Conservation (phyloP, 2,113 vertebrate species). For the Chinchilla lanigera region DNA sequence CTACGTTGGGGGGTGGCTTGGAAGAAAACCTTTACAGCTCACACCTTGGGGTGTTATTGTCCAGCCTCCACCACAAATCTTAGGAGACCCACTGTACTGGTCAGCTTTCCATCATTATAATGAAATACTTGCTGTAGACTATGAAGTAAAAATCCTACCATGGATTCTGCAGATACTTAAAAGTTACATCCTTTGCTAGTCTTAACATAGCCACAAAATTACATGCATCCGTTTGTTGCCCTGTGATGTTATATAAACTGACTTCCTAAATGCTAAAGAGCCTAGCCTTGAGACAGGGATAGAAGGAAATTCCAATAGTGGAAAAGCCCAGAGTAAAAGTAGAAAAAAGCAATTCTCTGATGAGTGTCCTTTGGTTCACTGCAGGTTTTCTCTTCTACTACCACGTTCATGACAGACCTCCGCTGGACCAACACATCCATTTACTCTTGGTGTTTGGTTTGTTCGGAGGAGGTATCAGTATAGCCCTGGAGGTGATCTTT, state of each 20-base stretch:
- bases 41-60: accelerated
- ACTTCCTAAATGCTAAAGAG: background rate
- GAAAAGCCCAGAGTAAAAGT: too few relatives aligned
- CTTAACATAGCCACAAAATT: background rate
- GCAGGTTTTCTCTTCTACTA: constrained; percentile 95
- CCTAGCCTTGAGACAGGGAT: background rate
- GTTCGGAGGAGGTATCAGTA: constrained; percentile 85
- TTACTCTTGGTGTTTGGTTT: constrained; percentile 90
- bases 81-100: background rate
- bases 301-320: background rate
- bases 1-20: background rate
- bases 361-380: accelerated
- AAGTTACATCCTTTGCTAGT: background rate
- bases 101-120: background rate
- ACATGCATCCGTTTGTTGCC: background rate
- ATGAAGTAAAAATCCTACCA: background rate
- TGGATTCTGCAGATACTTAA: background rate
- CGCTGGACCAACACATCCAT: constrained; percentile 94
- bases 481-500: constrained; percentile 91
- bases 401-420: constrained; percentile 90
- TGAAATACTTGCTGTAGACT: background rate
- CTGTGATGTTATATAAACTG: background rate
- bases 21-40: background rate
- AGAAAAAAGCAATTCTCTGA: background rate
- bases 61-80: background rate